phyloP scores from a whole-genome alignment of 92 coral and sea anemone species.

The Palythoa heliodiscus region DNA sequence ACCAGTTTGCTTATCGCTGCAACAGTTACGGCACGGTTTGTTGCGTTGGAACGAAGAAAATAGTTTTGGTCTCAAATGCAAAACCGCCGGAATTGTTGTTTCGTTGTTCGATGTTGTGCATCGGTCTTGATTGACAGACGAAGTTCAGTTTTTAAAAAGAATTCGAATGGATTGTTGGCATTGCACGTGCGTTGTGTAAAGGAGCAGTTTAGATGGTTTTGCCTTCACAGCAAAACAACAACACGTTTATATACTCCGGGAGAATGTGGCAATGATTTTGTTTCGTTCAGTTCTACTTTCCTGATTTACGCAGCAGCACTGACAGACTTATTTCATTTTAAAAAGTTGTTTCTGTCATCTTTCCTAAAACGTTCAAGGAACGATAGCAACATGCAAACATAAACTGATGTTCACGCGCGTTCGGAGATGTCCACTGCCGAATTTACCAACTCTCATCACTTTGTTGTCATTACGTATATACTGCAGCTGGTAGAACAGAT shows the following conservation, averaged over 20 bases:
- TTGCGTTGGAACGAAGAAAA: conserved; percentile 20
- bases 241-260: conserved; percentile 12
- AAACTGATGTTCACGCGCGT: conserved; percentile 19
- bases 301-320: conserved; percentile 4
- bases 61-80: not conserved
- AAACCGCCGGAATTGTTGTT: not conserved
- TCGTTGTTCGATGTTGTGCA: not conserved
- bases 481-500: conserved; percentile 32
- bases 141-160: not conserved
- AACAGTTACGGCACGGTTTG: not conserved
- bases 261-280: conserved; percentile 2
- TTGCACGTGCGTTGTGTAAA: conserved; percentile 34
- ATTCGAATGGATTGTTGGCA: not conserved
- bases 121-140: not conserved
- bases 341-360: not conserved
- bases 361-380: not conserved
- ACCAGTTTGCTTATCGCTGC: not conserved
- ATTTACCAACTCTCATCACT: conserved; percentile 23
- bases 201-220: conserved; percentile 24
- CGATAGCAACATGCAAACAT: not conserved
- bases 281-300: conserved; percentile 5
- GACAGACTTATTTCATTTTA: conserved; percentile 14
- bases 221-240: conserved; percentile 36
- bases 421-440: conserved; percentile 10
- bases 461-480: conserved; percentile 24